These are phyloP conservation scores for Pseudachorutes palmiensis DNA, from an alignment of 1,140 invertebrate genomes.

Conservation along the genomic window DNA sequence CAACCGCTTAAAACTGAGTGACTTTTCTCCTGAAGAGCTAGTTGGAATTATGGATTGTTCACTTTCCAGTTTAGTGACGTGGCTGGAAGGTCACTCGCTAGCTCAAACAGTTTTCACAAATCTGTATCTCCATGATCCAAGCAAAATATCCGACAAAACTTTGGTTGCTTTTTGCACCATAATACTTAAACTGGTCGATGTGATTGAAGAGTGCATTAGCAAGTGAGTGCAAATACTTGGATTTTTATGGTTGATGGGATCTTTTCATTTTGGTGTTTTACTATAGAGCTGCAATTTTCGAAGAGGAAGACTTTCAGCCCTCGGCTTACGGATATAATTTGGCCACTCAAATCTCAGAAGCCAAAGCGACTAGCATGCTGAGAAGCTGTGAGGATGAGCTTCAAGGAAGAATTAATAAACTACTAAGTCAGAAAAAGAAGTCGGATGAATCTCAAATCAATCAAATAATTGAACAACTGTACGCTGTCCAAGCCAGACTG, in stretches of 20 bases:
- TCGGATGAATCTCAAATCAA: slow-evolving; percentile 9
- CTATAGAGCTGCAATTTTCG: slow-evolving; percentile 68
- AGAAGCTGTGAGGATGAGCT: slow-evolving; percentile 88
- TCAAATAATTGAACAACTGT: slow-evolving; percentile 22
- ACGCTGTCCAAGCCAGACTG: slow-evolving; percentile 33
- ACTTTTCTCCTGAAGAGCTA: slow-evolving; percentile 59
- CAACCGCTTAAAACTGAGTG: slow-evolving; percentile 68
- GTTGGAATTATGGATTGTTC: slow-evolving; percentile 87
- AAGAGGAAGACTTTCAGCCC: slow-evolving; percentile 93
- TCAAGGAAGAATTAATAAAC: slow-evolving; percentile 56
- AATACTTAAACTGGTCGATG: slow-evolving; percentile 81
- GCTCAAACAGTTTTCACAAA: slow-evolving; percentile 97
- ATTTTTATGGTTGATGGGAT: slow-evolving; percentile 1
- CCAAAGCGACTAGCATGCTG: slow-evolving; percentile 69
- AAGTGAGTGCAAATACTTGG: no score
- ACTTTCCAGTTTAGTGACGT: slow-evolving; percentile 83
- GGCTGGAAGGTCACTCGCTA: slow-evolving; percentile 89
- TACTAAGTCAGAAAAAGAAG: slow-evolving; percentile 32
- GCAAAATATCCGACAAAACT: slow-evolving; percentile 70
- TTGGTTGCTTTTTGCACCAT: slow-evolving; percentile 79
- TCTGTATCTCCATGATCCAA: slow-evolving; percentile 85
- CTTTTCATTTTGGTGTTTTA: slow-evolving; percentile 11
- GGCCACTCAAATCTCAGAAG: slow-evolving; percentile 71
- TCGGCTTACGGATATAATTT: slow-evolving; percentile 86
- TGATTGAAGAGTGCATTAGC: slow-evolving; percentile 81